Evolutionary conservation across 2,113 vertebrate genomes (phyloP), one percentile per base, ranked within the genome.

Genomic region (Falco punctatus): DNA sequence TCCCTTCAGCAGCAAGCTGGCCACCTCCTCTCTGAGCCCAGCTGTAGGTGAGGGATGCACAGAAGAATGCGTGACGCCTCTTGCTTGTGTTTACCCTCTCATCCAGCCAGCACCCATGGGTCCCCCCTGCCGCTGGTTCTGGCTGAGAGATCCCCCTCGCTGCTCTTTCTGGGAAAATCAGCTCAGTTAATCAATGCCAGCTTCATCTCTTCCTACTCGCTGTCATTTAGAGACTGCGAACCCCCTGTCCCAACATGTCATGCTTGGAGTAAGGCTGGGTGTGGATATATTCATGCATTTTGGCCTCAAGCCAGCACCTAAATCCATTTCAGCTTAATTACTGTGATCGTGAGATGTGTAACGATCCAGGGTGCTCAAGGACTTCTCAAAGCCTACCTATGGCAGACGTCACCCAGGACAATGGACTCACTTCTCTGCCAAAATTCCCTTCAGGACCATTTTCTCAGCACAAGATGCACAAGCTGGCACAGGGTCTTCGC

Each of bases 21-120:
- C 81, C 72, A 74, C 64, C 80, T 92, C 67, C 52, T 84, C 38
- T 83, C 62, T 1, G 0, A 90, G 83, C 77, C 93, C 96, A 96
- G 94, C 96, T 94, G 95, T 57, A 97, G 96, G 91, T 94, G 93
- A 96, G 94, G 69, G 87, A 96, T 96, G 91, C 73, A 57, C n/a
- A 32, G 83, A 95, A 72, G 91, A 95, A 94, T 81, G 95, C 11
- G 52, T 65, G 86, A 96, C 7, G 19, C 59, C 40, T 81, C 86
- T 62, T 14, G 48, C 28, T 69, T 59, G 75, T 5, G 0, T 77
- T 81, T 54, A 20, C 40, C 67, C 40, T 51, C 71, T 79, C 23
- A 6, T 46, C 52, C 82, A 80, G 38, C 38, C 52, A 67, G 74
- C 62, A 62, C 64, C 92, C 65, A 2, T 5, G 28, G 21, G 58